Percentiles rank a stretch among this genome's conserved stretches.
These are phyloP conservation scores for Polypterus senegalus DNA, from an alignment of 2,113 vertebrate genomes.

Conservation along the genomic window DNA sequence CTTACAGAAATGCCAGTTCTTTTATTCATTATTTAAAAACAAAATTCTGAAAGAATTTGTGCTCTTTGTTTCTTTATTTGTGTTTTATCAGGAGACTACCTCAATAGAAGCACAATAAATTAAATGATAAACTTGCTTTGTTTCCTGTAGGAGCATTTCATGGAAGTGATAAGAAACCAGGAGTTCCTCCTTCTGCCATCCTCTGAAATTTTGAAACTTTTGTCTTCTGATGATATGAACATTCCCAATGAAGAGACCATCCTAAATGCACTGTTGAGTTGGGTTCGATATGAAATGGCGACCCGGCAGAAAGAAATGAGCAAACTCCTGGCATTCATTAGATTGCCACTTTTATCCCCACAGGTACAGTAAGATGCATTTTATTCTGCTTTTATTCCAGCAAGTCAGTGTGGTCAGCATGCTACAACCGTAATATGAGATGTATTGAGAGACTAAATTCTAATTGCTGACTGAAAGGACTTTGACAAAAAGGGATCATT, in stretches of 20 bases:
- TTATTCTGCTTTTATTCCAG: too few species aligned
- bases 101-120: not conserved
- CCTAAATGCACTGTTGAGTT: slow-evolving; percentile 75
- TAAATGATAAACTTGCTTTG: slow-evolving; percentile 9
- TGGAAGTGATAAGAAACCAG: slow-evolving; percentile 89
- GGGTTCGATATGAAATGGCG: slow-evolving; percentile 72
- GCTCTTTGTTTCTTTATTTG: too few species aligned
- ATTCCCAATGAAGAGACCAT: slow-evolving; percentile 91
- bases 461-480: too few species aligned
- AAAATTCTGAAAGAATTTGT: too few species aligned
- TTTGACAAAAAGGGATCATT: too few species aligned
- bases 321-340: slow-evolving; percentile 72
- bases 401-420: too few species aligned
- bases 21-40: too few species aligned
- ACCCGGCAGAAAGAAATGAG: slow-evolving; percentile 70
- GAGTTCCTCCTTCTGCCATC: slow-evolving; percentile 84
- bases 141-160: slow-evolving; percentile 74
- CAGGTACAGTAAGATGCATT: slow-evolving; percentile 55
- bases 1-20: too few species aligned
- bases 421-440: too few species aligned
- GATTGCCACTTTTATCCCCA: slow-evolving; percentile 82
- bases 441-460: too few species aligned
- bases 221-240: slow-evolving; percentile 91
- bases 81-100: too few species aligned
- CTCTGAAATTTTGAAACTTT: slow-evolving; percentile 80